These are phyloP conservation scores for Tragelaphus strepsiceros DNA, from an alignment of 2,113 vertebrate species.

Conservation along the genomic window DNA sequence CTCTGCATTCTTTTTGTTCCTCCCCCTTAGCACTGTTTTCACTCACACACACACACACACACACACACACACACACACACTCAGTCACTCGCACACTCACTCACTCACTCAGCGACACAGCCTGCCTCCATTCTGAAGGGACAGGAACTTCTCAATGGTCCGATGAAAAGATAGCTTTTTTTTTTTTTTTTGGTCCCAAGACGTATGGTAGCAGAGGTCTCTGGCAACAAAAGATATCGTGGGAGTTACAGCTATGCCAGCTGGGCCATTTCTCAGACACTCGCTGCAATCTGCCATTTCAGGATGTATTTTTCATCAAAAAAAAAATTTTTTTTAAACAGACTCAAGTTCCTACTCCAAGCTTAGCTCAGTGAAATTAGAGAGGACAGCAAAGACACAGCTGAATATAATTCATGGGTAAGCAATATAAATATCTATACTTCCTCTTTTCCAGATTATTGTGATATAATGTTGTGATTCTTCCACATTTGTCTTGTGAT, in stretches of 20 bases:
- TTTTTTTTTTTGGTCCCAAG: constrained; percentile 18
- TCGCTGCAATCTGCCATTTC: constrained; percentile 16
- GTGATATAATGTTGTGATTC: background rate
- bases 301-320: constrained; percentile 54
- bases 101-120: background rate
- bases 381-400: constrained; percentile 21
- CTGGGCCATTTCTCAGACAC: constrained; percentile 61
- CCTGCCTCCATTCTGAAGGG: constrained; percentile 29
- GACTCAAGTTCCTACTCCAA: constrained; percentile 52
- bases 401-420: constrained; percentile 71
- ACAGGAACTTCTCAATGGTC: constrained; percentile 41
- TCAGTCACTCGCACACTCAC: background rate
- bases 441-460: constrained; percentile 27
- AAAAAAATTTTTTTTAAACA: background rate
- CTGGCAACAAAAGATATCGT: constrained; percentile 69
- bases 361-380: constrained; percentile 37
- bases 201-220: constrained; percentile 50
- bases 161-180: constrained; percentile 43
- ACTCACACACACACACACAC: background rate
- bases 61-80: background rate
- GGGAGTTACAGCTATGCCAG: constrained; percentile 62
- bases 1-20: constrained; percentile 17
- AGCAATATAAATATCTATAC: constrained; percentile 43
- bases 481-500: constrained; percentile 26
- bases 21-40: background rate